Conservation (phyloP, 2,113 vertebrate species). For the Cyanoramphus novaezelandiae region DNA sequence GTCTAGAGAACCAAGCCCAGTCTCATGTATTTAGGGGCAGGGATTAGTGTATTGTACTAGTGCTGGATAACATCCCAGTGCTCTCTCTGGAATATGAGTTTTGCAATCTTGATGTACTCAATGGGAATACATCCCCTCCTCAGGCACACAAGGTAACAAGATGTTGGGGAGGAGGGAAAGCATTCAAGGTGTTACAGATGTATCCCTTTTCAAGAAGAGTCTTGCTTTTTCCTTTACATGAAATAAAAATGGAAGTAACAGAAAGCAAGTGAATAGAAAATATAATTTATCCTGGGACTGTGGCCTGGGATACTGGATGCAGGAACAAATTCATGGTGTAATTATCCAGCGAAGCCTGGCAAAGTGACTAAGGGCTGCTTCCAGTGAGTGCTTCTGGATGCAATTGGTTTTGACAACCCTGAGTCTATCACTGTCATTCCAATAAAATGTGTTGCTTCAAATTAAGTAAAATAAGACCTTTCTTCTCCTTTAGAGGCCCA, state of each 20-base stretch:
- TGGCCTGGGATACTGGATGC: not conserved
- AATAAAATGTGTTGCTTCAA: not conserved
- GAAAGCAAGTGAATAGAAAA: not conserved
- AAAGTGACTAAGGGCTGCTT: not conserved
- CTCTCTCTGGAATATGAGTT: not conserved
- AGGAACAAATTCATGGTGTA: not conserved
- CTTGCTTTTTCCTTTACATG: not conserved
- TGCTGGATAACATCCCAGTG: not conserved
- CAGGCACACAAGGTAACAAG: not conserved
- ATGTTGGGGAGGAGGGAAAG: not conserved
- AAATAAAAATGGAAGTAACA: not conserved
- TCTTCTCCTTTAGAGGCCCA: not conserved
- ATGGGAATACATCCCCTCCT: not conserved
- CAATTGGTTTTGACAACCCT: conserved; percentile 8
- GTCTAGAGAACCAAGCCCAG: not conserved
- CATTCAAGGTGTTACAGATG: not conserved
- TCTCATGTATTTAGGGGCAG: not conserved
- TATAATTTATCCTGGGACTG: not conserved
- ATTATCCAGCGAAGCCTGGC: not conserved
- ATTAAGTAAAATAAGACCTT: not conserved
- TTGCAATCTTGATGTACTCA: not conserved
- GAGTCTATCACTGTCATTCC: not conserved
- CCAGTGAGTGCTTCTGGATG: not conserved
- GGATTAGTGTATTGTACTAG: not conserved
- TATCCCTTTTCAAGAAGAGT: not conserved